A percentile compares a stretch with the other conserved stretches of the same genome.
These are phyloP conservation scores for Euwallacea similis DNA, from an alignment of 1,140 invertebrate genomes.

Conservation along the genomic window DNA sequence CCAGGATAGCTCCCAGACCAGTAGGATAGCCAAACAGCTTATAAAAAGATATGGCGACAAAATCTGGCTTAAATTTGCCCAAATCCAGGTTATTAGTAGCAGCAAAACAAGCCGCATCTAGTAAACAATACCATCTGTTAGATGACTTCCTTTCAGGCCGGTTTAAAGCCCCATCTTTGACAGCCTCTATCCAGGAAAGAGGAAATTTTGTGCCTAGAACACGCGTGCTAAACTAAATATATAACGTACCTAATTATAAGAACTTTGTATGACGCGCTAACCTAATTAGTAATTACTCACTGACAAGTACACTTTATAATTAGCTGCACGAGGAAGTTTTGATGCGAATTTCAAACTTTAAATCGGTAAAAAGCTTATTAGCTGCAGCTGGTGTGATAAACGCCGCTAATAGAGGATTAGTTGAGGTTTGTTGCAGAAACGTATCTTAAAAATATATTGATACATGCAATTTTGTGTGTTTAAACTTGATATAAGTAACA, in stretches of 20 bases:
- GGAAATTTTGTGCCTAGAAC: slow-evolving; percentile 87
- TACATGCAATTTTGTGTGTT: no score
- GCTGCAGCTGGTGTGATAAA: background rate
- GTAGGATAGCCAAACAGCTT: slow-evolving; percentile 98
- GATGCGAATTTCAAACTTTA: slow-evolving; percentile 3
- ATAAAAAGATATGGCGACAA: slow-evolving; percentile 92
- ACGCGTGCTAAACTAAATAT: background rate
- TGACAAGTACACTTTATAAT: slow-evolving; percentile 6
- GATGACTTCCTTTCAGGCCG: slow-evolving; percentile 49
- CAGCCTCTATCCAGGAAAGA: slow-evolving; percentile 68
- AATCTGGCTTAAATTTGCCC: slow-evolving; percentile 74
- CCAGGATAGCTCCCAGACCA: slow-evolving; percentile 85
- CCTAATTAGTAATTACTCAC: background rate
- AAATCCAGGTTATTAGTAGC: slow-evolving; percentile 82
- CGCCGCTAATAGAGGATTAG: no score
- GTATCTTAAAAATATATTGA: no score
- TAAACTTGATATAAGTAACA: no score
- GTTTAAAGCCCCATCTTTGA: slow-evolving; percentile 66
- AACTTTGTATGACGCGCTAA: background rate
- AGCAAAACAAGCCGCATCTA: slow-evolving; percentile 86
- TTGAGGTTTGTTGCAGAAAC: no score
- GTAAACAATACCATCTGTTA: slow-evolving; percentile 74
- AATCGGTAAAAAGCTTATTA: slow-evolving; percentile 7
- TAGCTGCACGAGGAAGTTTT: background rate
- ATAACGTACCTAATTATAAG: slow-evolving; percentile 6